phyloP scores from a whole-genome alignment of 2,113 vertebrate species.

The Calidris pygmaea region DNA sequence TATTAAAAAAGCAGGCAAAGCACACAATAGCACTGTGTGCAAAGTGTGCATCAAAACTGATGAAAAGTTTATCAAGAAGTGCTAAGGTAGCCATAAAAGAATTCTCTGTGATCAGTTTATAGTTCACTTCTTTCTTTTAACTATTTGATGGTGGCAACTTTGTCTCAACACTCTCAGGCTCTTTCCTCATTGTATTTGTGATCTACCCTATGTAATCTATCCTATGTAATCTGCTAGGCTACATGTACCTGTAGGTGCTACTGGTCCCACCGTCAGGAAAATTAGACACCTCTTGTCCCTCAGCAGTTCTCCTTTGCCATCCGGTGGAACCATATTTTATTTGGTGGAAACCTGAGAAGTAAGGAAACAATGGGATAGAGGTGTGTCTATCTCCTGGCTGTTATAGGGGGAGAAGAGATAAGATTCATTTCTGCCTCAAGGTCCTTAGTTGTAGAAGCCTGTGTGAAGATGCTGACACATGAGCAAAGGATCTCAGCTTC shows the following conservation, averaged over 20 bases:
- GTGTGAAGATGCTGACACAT: rapidly evolving
- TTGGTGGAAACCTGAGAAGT: rapidly evolving
- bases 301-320: not conserved
- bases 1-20: not conserved
- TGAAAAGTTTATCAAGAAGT: not conserved
- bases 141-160: not conserved
- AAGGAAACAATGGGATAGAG: not conserved
- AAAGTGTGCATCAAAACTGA: not conserved
- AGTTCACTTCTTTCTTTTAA: not conserved
- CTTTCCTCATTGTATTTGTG: not conserved
- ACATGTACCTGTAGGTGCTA: not conserved
- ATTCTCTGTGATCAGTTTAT: not conserved
- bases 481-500: not conserved
- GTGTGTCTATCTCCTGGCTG: not conserved
- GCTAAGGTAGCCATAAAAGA: not conserved
- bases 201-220: not conserved
- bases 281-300: not conserved
- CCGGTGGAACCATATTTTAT: not conserved
- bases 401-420: not conserved
- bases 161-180: rapidly evolving
- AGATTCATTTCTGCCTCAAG: rapidly evolving
- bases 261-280: not conserved
- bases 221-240: not conserved
- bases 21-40: rapidly evolving
- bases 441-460: not conserved